Evolutionary conservation across 2,113 vertebrate genomes (phyloP), one percentile per base, ranked within the genome.

Genomic region (Siniperca chuatsi): DNA sequence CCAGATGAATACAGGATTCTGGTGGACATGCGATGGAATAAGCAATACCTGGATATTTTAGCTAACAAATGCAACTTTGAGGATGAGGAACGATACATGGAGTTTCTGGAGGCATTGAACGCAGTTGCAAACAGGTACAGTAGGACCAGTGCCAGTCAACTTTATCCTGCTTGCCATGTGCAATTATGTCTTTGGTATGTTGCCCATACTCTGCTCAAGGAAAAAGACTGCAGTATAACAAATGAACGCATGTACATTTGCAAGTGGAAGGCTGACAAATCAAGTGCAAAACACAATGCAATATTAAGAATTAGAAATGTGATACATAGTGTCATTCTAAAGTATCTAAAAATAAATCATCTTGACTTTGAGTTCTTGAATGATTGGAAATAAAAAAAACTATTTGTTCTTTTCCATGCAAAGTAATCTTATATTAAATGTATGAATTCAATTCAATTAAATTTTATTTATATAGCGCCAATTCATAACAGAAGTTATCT

Each of bases 1-100:
- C 13, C 86, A 99, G 98, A 99, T 95, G 97, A 98, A 75, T 96
- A 96, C 87, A 96, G 97, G 90, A 96, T 97, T 73, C 95, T 96
- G 83, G 90, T 98, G 90, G 98, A 99, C 88, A 97, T 97, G 93
- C 97, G 98, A 15, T 99, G 98, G 98, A 99, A 99, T 90, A 96
- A 97, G 89, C 98, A 99, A 68, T 96, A 97, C 87, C 93, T 99
- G 93, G 97, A 99, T 80, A 97, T 98, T 78, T 90, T 98, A 79
- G 96, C 95, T 82, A 99, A 97, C 95, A 97, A 98, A 0, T 90
- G 97, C 89, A 97, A 94, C 89, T 97, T 98, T 88, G 97, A 98
- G 83, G 96, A 97, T 46, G 97, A 98, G 81, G 94, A 95, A 8
- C 94, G 97, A 74, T 96, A 96, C 77, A 92, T 94, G 48, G 96